Base-by-base conservation (phyloP, 2,797 vertebrate genomes). In the Gila robusta region DNA sequence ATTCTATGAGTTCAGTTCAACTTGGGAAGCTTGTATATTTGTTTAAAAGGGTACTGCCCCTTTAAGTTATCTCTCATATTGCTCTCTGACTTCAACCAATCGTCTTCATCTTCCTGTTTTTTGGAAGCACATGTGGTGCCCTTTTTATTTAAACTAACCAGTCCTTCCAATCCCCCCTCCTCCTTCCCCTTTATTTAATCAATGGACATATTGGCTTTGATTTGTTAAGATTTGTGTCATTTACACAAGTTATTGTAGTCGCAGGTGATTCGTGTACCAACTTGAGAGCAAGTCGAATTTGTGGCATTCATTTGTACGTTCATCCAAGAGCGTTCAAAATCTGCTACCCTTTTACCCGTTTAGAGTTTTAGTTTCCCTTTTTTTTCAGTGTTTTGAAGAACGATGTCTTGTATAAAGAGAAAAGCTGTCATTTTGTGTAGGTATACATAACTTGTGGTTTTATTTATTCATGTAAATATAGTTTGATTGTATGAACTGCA, bases 401-500 rank as follows among this genome's bases (percentile, higher is more conserved):
- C 32, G 11, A 69, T 73, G 80, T 86, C 14, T 62, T 88, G 93
- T 94, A 92, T 88, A 90, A 92, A 94, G 88, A 76, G 88, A 87
- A 90, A 93, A 89, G 90, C 81, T 89, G 87, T 89, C 88, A 88
- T 82, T 85, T 79, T 83, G 66, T 82, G 85, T 86, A 79, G 83
- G 89, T 89, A 39, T 79, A 92, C 93, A 89, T 93, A 88, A 92
- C 91, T 90, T 91, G 92, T 95, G 92, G 92, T 94, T 94, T 94
- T 95, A 94, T 95, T 95, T 95, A 94, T 95, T 95, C 92, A 92
- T 94, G 92, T 94, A 92, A 95, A 93, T 95, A 94, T 94, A 94
- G 92, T 91, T 93, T 94, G 92, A 94, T 93, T 95, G 93, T 94
- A 93, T 93, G 90, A 92, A 92, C 92, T 90, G 89, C 80, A 62